phyloP scores from a whole-genome alignment of 1,140 invertebrate genomes.

The Euura saliciscinereae region DNA sequence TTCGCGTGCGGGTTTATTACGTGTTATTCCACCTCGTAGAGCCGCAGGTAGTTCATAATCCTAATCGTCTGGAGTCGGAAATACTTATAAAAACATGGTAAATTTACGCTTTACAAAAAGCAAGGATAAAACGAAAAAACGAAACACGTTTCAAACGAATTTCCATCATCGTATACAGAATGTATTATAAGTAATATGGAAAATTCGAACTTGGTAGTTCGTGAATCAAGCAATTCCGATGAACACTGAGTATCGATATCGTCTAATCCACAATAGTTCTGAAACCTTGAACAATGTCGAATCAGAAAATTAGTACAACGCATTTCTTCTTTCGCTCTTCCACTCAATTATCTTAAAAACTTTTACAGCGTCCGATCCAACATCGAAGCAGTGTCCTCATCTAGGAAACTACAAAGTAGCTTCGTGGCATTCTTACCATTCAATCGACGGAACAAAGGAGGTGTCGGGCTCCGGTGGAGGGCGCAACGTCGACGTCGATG shows the following conservation, averaged over 20 bases:
- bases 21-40: background rate
- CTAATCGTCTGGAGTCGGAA: background rate
- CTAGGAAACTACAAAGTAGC: constrained; percentile 52
- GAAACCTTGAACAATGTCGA: background rate
- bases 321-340: background rate
- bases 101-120: constrained; percentile 2
- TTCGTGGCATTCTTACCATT: constrained; percentile 41
- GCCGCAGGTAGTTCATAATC: background rate
- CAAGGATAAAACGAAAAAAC: background rate
- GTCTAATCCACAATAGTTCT: background rate
- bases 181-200: background rate
- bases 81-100: background rate
- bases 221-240: background rate
- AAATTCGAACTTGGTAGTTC: background rate
- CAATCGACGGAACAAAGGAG: constrained; percentile 24
- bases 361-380: constrained; percentile 47
- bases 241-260: background rate
- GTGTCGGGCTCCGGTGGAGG: constrained; percentile 26
- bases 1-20: background rate
- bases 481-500: constrained; percentile 27
- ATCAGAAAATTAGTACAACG: too few species aligned
- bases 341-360: background rate
- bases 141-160: background rate
- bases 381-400: constrained; percentile 48
- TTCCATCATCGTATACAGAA: background rate